These are phyloP conservation scores for Agonopterix heracliana DNA, from an alignment of 2,888 invertebrate species.

Conservation along the genomic window DNA sequence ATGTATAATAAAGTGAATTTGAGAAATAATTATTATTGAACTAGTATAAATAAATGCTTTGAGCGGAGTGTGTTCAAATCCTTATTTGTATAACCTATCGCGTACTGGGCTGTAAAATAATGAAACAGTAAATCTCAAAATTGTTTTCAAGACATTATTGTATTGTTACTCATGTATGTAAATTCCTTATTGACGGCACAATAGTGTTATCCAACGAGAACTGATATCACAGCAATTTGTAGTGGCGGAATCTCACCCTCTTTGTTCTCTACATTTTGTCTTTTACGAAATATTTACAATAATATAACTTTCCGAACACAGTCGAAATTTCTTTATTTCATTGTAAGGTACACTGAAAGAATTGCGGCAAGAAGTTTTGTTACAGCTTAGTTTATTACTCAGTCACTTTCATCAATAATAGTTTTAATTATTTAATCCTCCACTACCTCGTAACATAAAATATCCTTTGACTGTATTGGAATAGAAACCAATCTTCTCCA, in stretches of 20 bases:
- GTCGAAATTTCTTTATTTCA: conserved; percentile 25
- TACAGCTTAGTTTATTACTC: conserved; percentile 37
- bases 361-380: background rate
- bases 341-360: conserved; percentile 3
- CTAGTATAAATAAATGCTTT: background rate
- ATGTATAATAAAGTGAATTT: background rate
- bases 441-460: conserved; percentile 39
- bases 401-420: conserved; percentile 56
- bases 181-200: conserved; percentile 4
- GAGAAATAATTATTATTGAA: background rate
- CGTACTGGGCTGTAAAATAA: too few species aligned
- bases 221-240: conserved; percentile 74
- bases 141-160: too few species aligned
- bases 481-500: conserved; percentile 15
- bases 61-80: too few species aligned
- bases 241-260: conserved; percentile 48
- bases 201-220: conserved; percentile 48
- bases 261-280: conserved; percentile 9
- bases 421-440: conserved; percentile 30
- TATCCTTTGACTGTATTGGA: conserved; percentile 23
- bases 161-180: too few species aligned
- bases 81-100: too few species aligned
- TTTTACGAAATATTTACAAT: conserved; percentile 33
- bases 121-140: too few species aligned
- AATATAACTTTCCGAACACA: conserved; percentile 23